Percentiles rank a stretch among this genome's conserved stretches.
These are phyloP conservation scores for Lacerta bilineata DNA, from an alignment of 2,797 vertebrate genomes.

Conservation along the genomic window DNA sequence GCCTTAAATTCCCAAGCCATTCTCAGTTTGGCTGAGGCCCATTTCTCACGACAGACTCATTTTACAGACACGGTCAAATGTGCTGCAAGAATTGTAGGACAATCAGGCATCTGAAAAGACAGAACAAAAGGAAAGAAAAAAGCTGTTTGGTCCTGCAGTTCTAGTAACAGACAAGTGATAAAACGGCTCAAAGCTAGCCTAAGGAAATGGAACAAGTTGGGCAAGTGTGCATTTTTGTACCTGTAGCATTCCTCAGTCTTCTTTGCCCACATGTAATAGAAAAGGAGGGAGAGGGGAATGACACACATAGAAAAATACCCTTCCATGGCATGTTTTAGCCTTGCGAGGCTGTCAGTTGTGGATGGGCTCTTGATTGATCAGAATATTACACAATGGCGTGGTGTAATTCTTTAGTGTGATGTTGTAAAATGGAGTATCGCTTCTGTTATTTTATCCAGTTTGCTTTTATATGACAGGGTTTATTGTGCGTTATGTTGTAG, in stretches of 20 bases:
- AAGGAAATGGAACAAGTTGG: constrained; percentile 69
- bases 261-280: constrained; percentile 64
- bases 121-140: constrained; percentile 57
- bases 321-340: constrained; percentile 80
- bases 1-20: neutral
- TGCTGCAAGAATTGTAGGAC: neutral
- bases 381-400: constrained; percentile 84
- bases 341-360: constrained; percentile 82
- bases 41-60: neutral
- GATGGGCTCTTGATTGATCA: constrained; percentile 87
- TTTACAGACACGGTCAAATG: neutral
- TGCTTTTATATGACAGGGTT: constrained; percentile 94
- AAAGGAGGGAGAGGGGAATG: constrained; percentile 36
- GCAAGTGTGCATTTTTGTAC: constrained; percentile 73
- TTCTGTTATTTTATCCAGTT: constrained; percentile 95
- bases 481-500: constrained; percentile 94
- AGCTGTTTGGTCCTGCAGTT: constrained; percentile 71
- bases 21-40: neutral
- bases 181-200: constrained; percentile 63
- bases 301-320: constrained; percentile 76
- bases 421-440: constrained; percentile 93
- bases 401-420: constrained; percentile 88
- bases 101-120: neutral
- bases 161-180: constrained; percentile 80
- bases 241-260: constrained; percentile 73